A percentile compares a stretch with the other conserved stretches of the same genome.
Conservation (phyloP, 2,797 vertebrate species). For the Anolis apletophallus region DNA sequence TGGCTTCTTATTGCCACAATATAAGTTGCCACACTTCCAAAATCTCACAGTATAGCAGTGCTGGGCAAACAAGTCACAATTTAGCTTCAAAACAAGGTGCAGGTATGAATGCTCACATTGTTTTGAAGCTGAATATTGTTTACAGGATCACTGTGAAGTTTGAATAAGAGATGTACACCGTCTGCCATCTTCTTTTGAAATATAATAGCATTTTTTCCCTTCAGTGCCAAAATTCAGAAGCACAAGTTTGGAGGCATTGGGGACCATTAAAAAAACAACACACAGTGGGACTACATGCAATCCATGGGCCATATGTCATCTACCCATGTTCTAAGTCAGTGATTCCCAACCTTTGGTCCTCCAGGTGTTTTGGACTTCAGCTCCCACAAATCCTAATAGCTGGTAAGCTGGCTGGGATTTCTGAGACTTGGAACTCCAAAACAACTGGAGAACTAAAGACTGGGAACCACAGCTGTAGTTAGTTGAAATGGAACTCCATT, state of each 20-base stretch:
- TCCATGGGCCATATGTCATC: not conserved
- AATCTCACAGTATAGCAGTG: not conserved
- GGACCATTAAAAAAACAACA: not conserved
- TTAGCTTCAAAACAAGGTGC: not conserved
- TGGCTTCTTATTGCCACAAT: not conserved
- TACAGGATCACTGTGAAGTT: not conserved
- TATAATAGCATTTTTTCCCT: not conserved
- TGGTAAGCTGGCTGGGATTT: too few relatives aligned
- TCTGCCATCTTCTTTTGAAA: not conserved
- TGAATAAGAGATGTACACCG: not conserved
- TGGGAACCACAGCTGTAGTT: not conserved
- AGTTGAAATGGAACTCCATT: not conserved
- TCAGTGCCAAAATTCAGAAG: not conserved
- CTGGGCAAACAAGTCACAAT: not conserved
- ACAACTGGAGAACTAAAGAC: too few relatives aligned
- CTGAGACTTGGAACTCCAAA: too few relatives aligned
- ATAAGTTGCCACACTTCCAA: not conserved
- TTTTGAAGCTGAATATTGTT: not conserved
- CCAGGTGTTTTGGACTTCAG: too few relatives aligned
- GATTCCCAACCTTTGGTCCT: too few relatives aligned
- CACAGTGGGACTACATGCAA: not conserved
- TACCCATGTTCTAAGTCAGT: not conserved
- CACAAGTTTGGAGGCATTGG: not conserved
- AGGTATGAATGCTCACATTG: not conserved
- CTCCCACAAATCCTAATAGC: too few relatives aligned